Base-by-base conservation (phyloP, 2,113 vertebrate species). In the Saccopteryx bilineata region DNA sequence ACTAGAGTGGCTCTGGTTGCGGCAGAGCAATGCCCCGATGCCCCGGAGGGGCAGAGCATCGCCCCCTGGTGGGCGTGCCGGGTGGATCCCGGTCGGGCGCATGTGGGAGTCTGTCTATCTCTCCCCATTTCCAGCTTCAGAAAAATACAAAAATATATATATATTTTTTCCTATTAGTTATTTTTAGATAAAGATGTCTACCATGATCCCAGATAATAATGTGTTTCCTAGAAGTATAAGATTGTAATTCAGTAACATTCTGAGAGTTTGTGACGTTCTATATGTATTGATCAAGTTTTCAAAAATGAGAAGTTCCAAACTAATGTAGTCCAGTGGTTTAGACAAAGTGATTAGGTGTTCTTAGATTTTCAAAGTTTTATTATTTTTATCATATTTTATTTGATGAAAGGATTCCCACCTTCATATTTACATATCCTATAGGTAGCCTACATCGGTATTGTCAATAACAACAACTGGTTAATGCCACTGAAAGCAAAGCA, bases 111-210 rank as follows among this genome's bases (percentile, higher is more conserved):
- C 39, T 39, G 39, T 3, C 39, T 39, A 3, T 39, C 39, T 39
- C 39, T 39, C 39, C 39, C 39, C 39, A 39, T 39, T 39, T 39
- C 39, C 39, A 39, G 39, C 39, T 39, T 39, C 39, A 39, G 39
- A 39, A 39, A 39, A 39, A 39, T 39, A 39, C 39, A 39, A 39
- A 39, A 39, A n/a, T n/a, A n/a, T n/a, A n/a, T n/a, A n/a, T n/a
- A n/a, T n/a, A n/a, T n/a, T 82, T 95, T 96, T 86, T 74, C 4
- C 21, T 86, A 6, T 48, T 72, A n/a, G 26, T 75, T 84, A 61
- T 85, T 93, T 93, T 87, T 56, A 76, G 56, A 87, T 89, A 76
- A 88, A 93, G 46, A 78, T 93, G 33, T 72, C 50, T 61, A 60
- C 60, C 10, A 17, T 61, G 75, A 96, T 23, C n/a, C 50, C 58